Percentiles rank a stretch among this genome's conserved stretches.
Evolutionary conservation across 2,888 invertebrate species (phyloP).

Genomic region (Aleiodes leptofemur): DNA sequence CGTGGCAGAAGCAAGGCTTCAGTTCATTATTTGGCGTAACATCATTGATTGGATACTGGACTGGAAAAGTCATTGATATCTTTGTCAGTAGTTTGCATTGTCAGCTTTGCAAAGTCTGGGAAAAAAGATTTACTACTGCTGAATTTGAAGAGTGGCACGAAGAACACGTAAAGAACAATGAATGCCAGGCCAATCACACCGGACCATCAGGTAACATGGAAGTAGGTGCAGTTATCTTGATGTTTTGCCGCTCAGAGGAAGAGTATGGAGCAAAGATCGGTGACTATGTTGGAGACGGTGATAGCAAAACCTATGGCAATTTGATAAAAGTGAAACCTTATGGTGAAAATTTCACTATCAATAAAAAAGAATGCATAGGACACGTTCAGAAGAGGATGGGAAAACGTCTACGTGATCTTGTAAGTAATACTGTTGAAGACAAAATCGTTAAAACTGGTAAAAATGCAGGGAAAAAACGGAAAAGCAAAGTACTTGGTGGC

Average conservation of each 20-base stretch:
- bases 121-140: conserved; percentile 48
- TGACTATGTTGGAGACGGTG: no score
- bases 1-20: conserved; percentile 49
- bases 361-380: conserved; percentile 51
- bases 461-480: conserved; percentile 8
- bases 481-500: conserved; percentile 48
- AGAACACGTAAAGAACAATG: conserved; percentile 40
- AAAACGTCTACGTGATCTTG: conserved; percentile 54
- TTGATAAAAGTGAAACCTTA: conserved; percentile 49
- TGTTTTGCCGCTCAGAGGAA: conserved; percentile 45
- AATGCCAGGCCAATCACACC: conserved; percentile 46
- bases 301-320: conserved; percentile 44
- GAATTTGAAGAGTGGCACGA: conserved; percentile 54
- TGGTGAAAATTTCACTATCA: conserved; percentile 50
- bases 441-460: conserved; percentile 36
- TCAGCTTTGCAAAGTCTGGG: conserved; percentile 48
- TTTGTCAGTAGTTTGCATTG: conserved; percentile 51
- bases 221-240: conserved; percentile 33
- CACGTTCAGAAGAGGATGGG: conserved; percentile 57
- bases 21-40: conserved; percentile 49
- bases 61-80: conserved; percentile 47
- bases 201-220: conserved; percentile 47
- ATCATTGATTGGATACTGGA: conserved; percentile 48
- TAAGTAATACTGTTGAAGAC: conserved; percentile 51
- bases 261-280: no score